Conservation (phyloP, 2,113 vertebrate genomes). For the Strigops habroptila region DNA sequence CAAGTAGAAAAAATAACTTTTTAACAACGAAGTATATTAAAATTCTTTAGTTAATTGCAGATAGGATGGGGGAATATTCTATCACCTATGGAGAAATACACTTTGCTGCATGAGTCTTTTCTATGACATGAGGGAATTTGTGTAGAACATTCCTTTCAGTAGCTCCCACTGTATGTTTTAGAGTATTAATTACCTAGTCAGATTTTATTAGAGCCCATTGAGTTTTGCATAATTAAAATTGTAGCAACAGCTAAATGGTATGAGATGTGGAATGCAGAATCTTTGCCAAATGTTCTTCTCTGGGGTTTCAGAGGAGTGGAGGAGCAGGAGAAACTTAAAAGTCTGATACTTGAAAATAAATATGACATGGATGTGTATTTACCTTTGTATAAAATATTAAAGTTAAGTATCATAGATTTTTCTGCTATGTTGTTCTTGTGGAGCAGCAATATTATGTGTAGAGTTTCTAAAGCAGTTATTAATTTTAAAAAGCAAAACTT, state of each 20-base stretch:
- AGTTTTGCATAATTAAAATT: conserved; percentile 39
- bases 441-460: neutral
- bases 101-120: neutral
- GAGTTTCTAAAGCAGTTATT: neutral
- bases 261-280: neutral
- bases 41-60: neutral
- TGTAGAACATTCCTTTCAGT: neutral
- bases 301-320: neutral
- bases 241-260: neutral
- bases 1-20: neutral
- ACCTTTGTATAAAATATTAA: neutral
- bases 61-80: neutral
- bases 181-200: conserved; percentile 39
- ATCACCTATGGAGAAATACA: neutral
- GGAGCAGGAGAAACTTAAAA: neutral
- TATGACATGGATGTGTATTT: neutral
- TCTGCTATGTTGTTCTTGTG: neutral
- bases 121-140: neutral
- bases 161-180: neutral
- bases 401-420: neutral
- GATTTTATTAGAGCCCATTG: conserved; percentile 13
- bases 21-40: neutral
- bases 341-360: neutral
- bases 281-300: neutral
- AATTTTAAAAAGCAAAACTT: neutral